These are phyloP conservation scores for Anaspis maculata DNA, from an alignment of 2,888 invertebrate genomes.

Conservation along the genomic window DNA sequence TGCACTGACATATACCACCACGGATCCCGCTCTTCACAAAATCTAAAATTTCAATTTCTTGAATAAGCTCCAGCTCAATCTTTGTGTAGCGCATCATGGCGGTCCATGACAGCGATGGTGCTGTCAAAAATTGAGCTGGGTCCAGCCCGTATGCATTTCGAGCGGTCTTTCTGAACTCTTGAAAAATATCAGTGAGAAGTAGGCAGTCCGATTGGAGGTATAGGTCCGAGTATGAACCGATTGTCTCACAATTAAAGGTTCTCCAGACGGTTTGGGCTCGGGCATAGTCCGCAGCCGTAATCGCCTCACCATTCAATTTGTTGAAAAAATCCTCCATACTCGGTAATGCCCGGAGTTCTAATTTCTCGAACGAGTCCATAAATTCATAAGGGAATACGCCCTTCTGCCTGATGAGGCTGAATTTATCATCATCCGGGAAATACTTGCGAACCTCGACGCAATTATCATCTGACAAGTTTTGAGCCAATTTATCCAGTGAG, in stretches of 20 bases:
- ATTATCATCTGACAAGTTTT: background rate
- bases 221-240: slow-evolving; percentile 27
- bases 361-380: slow-evolving; percentile 12
- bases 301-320: slow-evolving; percentile 14
- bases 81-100: slow-evolving; percentile 19
- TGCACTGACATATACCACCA: slow-evolving; percentile 29
- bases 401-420: slow-evolving; percentile 19
- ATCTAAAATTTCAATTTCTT: slow-evolving; percentile 23
- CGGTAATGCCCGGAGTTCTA: slow-evolving; percentile 17
- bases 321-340: slow-evolving; percentile 17
- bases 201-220: slow-evolving; percentile 11
- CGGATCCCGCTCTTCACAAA: slow-evolving; percentile 27
- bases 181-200: slow-evolving; percentile 14
- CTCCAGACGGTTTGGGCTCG: slow-evolving; percentile 28
- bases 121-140: slow-evolving; percentile 7
- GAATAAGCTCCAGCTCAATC: slow-evolving; percentile 23
- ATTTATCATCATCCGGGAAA: slow-evolving; percentile 8
- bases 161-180: slow-evolving; percentile 14
- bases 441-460: background rate
- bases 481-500: slow-evolving; percentile 2
- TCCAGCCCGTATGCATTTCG: slow-evolving; percentile 4
- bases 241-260: slow-evolving; percentile 20
- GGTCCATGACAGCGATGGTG: slow-evolving; percentile 7
- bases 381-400: slow-evolving; percentile 31
- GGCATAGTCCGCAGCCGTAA: slow-evolving; percentile 22